Base-by-base conservation (phyloP, 2,113 vertebrate species). In the Podarcis cretensis region DNA sequence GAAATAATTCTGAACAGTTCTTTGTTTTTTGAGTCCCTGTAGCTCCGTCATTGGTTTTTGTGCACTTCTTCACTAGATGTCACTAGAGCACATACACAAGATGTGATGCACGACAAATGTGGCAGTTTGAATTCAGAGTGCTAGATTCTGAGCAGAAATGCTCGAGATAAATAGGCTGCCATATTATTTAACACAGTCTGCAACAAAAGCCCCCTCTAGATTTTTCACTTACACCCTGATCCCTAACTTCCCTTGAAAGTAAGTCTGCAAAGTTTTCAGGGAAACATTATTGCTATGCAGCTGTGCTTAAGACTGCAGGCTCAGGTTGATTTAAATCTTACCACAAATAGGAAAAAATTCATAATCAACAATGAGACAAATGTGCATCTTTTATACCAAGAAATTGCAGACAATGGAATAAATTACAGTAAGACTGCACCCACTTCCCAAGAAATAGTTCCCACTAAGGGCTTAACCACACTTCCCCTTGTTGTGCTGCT, bases 1-100 rank as follows among this genome's bases (percentile, higher is more conserved):
- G 8, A n/a, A 80, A 21, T 43, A 35, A 43, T 25, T 69, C 25
- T 18, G 27, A 32, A 14, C 54, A n/a, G 27, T 43, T 48, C 23
- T 86, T 40, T 76, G 27, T 71, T 25, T 75, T 75, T n/a, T 65
- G 69, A 65, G 43, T 75, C 18, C 43, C 63, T 73, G 6, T 40
- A 82, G 37, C 32, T 25, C 35, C 65, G 2, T 74, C 57, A 40
- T 20, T 18, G 32, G 21, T 76, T 59, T 48, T 86, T 83, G 43
- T 40, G 8, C 23, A 71, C 30, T 43, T 82, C 35, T 87, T 79
- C 89, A 90, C 79, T 90, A 90, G 85, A 87, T 87, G 89, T 81
- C 81, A 90, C 65, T 87, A 71, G 48, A 90, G 85, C 27, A 79
- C 85, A 73, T 63, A 35, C 23, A 73, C 48, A 83, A 63, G 81